phyloP scores from a whole-genome alignment of 2,797 vertebrate genomes.

The Gallinago nigripennis region DNA sequence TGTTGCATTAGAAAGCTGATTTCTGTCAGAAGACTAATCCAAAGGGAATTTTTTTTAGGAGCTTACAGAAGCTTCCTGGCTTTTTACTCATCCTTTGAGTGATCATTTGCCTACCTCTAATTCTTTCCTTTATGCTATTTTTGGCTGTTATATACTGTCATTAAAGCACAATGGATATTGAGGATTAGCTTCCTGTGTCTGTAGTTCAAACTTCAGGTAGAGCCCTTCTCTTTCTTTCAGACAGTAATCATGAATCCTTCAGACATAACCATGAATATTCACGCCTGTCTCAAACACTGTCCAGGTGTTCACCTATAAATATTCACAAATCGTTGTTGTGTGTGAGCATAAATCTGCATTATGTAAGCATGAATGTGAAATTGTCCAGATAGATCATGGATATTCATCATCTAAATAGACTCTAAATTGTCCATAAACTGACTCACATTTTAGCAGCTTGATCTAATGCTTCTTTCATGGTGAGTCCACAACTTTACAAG shows the following conservation, averaged over 20 bases:
- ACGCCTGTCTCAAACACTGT: neutral
- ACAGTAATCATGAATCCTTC: neutral
- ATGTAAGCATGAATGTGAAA: slow-evolving; percentile 57
- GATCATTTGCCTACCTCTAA: neutral
- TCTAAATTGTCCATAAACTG: slow-evolving; percentile 36
- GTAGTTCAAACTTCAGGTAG: slow-evolving; percentile 12
- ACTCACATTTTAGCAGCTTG: slow-evolving; percentile 14
- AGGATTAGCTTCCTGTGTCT: neutral
- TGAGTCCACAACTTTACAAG: neutral
- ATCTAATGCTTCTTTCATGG: slow-evolving; percentile 9
- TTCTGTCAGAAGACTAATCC: neutral
- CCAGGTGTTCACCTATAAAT: slow-evolving; percentile 65
- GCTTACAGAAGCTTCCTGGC: neutral
- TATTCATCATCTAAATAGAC: slow-evolving; percentile 45
- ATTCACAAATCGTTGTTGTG: slow-evolving; percentile 65
- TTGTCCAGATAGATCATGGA: slow-evolving; percentile 41
- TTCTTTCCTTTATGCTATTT: neutral
- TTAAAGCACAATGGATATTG: neutral
- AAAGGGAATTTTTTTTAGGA: neutral
- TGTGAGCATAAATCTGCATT: slow-evolving; percentile 51
- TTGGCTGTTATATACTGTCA: neutral
- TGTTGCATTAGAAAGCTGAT: neutral
- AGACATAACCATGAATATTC: slow-evolving; percentile 45
- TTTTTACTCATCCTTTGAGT: neutral
- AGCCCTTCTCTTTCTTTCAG: neutral